These are phyloP conservation scores for Exocentrus adspersus DNA, from an alignment of 2,888 invertebrate species.

Conservation along the genomic window DNA sequence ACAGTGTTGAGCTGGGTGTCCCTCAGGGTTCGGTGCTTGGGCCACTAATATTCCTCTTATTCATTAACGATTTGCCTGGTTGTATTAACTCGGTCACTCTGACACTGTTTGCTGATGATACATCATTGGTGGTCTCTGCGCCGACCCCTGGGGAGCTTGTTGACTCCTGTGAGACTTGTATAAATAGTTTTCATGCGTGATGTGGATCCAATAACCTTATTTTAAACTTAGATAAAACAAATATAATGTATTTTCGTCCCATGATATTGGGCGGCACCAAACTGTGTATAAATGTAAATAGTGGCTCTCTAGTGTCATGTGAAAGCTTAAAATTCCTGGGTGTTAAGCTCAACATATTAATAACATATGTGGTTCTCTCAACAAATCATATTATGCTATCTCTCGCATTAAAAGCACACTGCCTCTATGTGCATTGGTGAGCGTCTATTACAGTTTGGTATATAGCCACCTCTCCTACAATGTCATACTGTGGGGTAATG, in stretches of 20 bases:
- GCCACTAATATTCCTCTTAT: background rate
- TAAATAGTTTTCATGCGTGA: background rate
- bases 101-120: background rate
- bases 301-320: background rate
- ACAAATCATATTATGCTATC: too few relatives aligned
- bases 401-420: too few relatives aligned
- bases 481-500: slow-evolving; percentile 8
- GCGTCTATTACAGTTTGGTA: too few relatives aligned
- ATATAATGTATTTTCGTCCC: background rate
- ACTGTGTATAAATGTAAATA: background rate
- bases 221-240: background rate
- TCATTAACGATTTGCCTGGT: background rate
- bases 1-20: background rate
- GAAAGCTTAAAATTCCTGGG: background rate
- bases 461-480: background rate
- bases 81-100: too few relatives aligned
- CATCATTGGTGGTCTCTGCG: background rate
- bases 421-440: too few relatives aligned
- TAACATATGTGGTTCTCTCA: too few relatives aligned
- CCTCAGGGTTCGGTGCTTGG: slow-evolving; percentile 6
- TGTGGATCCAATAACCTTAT: background rate
- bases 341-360: background rate
- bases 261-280: background rate
- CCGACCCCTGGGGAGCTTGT: background rate
- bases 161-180: background rate